Base-by-base conservation (phyloP, 2,888 invertebrate species). In the Euclidia mi region DNA sequence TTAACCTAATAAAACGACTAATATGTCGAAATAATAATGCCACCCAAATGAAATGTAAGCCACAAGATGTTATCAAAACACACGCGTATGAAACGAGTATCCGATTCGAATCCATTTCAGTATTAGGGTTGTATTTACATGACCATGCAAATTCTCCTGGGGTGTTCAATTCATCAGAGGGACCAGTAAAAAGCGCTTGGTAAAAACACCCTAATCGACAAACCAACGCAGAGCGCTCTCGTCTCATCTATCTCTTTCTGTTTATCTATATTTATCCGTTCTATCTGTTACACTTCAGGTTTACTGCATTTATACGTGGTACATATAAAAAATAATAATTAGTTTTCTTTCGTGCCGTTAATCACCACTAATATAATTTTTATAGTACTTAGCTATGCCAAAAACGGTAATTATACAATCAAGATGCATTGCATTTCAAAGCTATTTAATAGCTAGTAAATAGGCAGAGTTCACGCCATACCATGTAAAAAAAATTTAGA, bases 51-150 rank as follows among this genome's bases (percentile, higher is more conserved):
- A 14, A 34, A 34, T 14, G 14, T 14, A 6, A 14, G 3, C 34
- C 32, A 11, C 3, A 32, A 34, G 14, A 37, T 37, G n/a, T 17
- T 18, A 37, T 37, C n/a, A 17, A 37, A 14, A 34, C 14, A 34
- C 14, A 34, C 9, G 34, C 34, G 38, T 41, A 40, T 31, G 18
- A 69, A 52, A 61, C 18, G 48, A 25, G 32, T 51, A 42, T 61
- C 46, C 63, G 50, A 73, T 60, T 69, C 47, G 43, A 51, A 44
- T 56, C 43, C 65, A 61, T 71, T 65, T 58, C 28, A 56, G 41
- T 49, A 61, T 61, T 55, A 49, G 12, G 70, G 56, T 65, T 37
- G 53, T 77, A 65, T 75, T 72, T 71, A 71, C 62, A 62, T 70
- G 72, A 77, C 68, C 50, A 47, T 42, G 63, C 61, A 56, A 44